These are phyloP conservation scores for Ganaspis sp. DNA, from an alignment of 1,140 invertebrate genomes.

Conservation along the genomic window DNA sequence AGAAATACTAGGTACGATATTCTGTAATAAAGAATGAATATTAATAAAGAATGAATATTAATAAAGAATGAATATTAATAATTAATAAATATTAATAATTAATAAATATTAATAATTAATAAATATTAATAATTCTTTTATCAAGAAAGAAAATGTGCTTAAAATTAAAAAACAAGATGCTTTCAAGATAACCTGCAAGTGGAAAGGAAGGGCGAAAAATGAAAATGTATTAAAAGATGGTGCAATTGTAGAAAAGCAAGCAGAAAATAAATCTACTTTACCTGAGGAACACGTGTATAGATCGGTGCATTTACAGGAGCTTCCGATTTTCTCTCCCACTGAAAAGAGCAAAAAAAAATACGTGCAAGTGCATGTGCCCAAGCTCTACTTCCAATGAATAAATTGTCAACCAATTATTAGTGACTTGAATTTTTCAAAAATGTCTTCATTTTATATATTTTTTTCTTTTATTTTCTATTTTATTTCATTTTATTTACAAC, in stretches of 20 bases:
- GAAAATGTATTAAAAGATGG: not conserved
- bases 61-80: not conserved
- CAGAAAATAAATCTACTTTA: conserved; percentile 65
- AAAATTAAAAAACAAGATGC: too few relatives aligned
- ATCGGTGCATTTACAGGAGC: conserved; percentile 73
- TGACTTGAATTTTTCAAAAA: not conserved
- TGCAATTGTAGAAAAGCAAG: conserved; percentile 40
- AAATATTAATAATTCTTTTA: too few relatives aligned
- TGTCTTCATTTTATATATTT: too few relatives aligned
- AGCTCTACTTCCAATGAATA: conserved; percentile 50
- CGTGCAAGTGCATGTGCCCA: conserved; percentile 71
- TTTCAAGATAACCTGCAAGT: not conserved
- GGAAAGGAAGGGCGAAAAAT: conserved; percentile 31
- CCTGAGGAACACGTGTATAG: conserved; percentile 71
- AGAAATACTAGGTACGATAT: conserved; percentile 39
- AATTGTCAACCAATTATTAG: conserved; percentile 17
- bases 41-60: conserved; percentile 36
- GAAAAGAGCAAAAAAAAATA: conserved; percentile 74
- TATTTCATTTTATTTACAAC: too few relatives aligned
- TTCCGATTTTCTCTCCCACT: conserved; percentile 74
- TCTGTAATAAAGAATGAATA: conserved; percentile 35
- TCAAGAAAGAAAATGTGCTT: too few relatives aligned
- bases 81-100: too few relatives aligned
- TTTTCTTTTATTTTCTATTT: too few relatives aligned
- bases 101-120: too few relatives aligned